These are phyloP conservation scores for Mustela lutreola DNA, from an alignment of 2,113 vertebrate species.

Conservation along the genomic window DNA sequence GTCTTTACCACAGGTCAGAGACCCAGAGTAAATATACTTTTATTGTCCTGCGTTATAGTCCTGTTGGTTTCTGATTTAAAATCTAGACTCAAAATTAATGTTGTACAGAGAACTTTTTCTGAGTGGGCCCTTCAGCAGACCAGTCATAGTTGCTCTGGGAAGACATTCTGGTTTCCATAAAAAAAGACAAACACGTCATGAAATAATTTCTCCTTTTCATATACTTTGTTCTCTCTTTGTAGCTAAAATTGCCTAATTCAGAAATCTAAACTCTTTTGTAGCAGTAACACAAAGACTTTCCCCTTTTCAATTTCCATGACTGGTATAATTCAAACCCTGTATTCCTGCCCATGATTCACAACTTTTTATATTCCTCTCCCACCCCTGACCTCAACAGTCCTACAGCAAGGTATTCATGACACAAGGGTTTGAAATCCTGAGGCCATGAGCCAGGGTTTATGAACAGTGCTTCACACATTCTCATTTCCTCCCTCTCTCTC, in stretches of 20 bases:
- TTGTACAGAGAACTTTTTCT: neutral
- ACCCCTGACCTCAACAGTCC: neutral
- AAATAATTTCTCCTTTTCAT: neutral
- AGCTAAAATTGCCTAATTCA: conserved; percentile 46
- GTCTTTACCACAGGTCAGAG: conserved; percentile 8
- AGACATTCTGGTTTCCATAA: neutral
- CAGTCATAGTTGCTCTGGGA: neutral
- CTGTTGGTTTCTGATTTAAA: conserved; percentile 61
- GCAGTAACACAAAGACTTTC: conserved; percentile 30
- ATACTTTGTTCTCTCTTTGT: conserved; percentile 13
- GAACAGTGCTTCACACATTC: neutral
- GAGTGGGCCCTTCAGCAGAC: neutral
- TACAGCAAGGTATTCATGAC: neutral
- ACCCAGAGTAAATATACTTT: conserved; percentile 49
- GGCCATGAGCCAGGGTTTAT: neutral
- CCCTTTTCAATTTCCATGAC: conserved; percentile 3
- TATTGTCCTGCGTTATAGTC: neutral
- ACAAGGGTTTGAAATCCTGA: neutral
- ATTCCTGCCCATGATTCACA: neutral
- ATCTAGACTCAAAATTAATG: conserved; percentile 41
- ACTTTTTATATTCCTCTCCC: neutral
- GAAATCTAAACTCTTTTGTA: conserved; percentile 54
- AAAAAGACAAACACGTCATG: neutral
- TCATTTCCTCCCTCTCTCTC: neutral
- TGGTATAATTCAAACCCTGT: neutral